Evolutionary conservation across 2,797 vertebrate species (phyloP), one percentile per base, ranked within the genome.

Genomic region (Tadarida brasiliensis): DNA sequence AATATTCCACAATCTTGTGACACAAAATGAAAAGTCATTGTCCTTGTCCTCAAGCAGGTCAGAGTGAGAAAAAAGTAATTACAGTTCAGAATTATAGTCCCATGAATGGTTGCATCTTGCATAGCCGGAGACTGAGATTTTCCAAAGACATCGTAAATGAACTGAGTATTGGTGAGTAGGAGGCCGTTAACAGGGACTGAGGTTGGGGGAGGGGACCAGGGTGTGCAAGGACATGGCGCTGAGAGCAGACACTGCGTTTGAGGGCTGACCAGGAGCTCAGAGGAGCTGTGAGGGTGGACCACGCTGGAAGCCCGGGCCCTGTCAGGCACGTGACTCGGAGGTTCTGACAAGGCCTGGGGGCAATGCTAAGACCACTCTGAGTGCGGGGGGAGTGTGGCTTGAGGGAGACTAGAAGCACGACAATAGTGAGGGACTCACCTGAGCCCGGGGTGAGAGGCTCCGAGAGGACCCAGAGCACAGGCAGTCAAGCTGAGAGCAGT

Each of bases 21-120:
- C 33, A 22, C 35, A 39, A 88, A 87, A 7, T 14, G 11, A 88
- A 88, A 87, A 84, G 26, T 20, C 3, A 15, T 26, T 1, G 2
- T 63, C 54, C 5, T 85, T 81, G 28, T 39, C 49, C 56, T 86
- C 76, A 47, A 9, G 10, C 39, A 51, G 26, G 49, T 87, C n/a
- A n/a, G 68, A 81, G n/a, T 6, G 59, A 93, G 47, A 61, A 78
- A 33, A 71, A 56, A 94, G 61, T 19, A 71, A 81, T 85, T 77
- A 82, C 56, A 96, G 20, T 56, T 61, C 51, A 20, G 22, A 87
- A 78, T 77, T 93, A 73, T 94, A 94, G 73, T 85, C 94, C 67
- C 44, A 51, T 80, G 49, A 88, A 70, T 93, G 93, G 80, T 65
- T 76, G 61, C 63, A 30, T 59, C 74, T 88, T 87, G 30, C 63